A percentile compares a stretch with the other conserved stretches of the same genome.
phyloP scores from a whole-genome alignment of 2,888 invertebrate genomes.

The Amphipyra tragopoginis region DNA sequence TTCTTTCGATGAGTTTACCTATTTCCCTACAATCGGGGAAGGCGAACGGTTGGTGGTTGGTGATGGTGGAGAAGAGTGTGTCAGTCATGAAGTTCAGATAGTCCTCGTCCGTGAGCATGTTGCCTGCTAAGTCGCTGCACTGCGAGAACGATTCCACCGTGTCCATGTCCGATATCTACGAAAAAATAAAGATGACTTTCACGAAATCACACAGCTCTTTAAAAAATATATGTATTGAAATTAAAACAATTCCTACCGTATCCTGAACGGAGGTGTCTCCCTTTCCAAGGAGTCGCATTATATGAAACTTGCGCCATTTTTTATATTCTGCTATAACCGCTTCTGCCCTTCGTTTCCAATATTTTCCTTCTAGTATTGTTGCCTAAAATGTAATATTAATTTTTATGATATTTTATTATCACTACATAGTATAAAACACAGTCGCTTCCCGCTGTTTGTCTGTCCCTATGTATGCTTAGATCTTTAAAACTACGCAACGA shows the following conservation, averaged over 20 bases:
- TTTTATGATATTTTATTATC: not conserved
- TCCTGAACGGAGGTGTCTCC: constrained; percentile 93
- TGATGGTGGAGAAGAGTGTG: constrained; percentile 96
- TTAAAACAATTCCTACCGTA: constrained; percentile 89
- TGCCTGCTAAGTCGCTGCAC: constrained; percentile 91
- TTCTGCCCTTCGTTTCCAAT: constrained; percentile 99
- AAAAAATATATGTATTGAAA: not conserved
- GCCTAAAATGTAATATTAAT: constrained; percentile 91
- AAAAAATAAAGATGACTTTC: constrained; percentile 10
- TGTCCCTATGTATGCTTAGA: too few relatives aligned
- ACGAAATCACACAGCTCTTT: not conserved
- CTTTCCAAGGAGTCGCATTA: constrained; percentile 94
- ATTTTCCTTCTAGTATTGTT: constrained; percentile 99
- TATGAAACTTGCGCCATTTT: constrained; percentile 98
- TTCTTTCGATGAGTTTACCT: constrained; percentile 88
- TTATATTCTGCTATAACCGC: constrained; percentile 99
- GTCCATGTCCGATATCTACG: constrained; percentile 93
- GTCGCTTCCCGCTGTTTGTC: too few relatives aligned
- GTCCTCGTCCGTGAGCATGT: constrained; percentile 95
- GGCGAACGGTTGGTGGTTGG: constrained; percentile 96
- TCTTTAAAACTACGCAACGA: too few relatives aligned
- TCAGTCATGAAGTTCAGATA: constrained; percentile 97
- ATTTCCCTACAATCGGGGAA: constrained; percentile 99
- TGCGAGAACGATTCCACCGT: constrained; percentile 93
- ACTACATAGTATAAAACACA: too few relatives aligned